Base-by-base conservation (phyloP, 2,888 invertebrate species). In the Cosmorhoe ocellata region DNA sequence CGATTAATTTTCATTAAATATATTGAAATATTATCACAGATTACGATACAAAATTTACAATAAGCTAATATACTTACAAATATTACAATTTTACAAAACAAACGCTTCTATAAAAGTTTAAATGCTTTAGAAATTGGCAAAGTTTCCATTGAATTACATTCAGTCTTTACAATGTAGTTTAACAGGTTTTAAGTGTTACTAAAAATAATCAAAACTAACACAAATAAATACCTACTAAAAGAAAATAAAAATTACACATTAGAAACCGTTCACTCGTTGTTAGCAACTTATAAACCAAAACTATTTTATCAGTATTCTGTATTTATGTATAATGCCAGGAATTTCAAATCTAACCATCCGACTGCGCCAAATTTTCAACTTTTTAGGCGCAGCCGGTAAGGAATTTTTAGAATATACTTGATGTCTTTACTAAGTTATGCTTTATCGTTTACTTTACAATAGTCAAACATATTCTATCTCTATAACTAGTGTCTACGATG, bases 401-500 rank as follows among this genome's bases (percentile, higher is more conserved):
- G 26, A 22, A n/a, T 28, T 24, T 5, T 3, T n/a, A 30, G 1
- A 24, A n/a, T 24, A 24, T 3, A 2, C 18, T 18, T 18, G 2
- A 18, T 4, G 2, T 18, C 4, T 18, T 18, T 18, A 4, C 18
- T 18, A 18, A 3, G 18, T 18, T 18, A 18, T 2, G 2, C 18
- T 18, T 4, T 18, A 18, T 18, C 2, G 2, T 18, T 63, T 74
- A 87, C 66, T 89, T 88, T 12, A 89, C 81, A 61, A 89, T 84
- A 38, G 88, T 88, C 56, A 89, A 71, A 64, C 89, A 87, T 56
- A 89, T 88, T 60, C 83, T 83, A 58, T 89, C 89, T 63, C 88
- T 76, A 55, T 88, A 88, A 39, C 86, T 87, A 1, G 79, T 81
- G 37, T 87, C 87, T 46, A 80, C 39, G 7, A 81, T 28, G 13